Conservation (phyloP, 2,888 invertebrate species). For the Dusona sp. region DNA sequence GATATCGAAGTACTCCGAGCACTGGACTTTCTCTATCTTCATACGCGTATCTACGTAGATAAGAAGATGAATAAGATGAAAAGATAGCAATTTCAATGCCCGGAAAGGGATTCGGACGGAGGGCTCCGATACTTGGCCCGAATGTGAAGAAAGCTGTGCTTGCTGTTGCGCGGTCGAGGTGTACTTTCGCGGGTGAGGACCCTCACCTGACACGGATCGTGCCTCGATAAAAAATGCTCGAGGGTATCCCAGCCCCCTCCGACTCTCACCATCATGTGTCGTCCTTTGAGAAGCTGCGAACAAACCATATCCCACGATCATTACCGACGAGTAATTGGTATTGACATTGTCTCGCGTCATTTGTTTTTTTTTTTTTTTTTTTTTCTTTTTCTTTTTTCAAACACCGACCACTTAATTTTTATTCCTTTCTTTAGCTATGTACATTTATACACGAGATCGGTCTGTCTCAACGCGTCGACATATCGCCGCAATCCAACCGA, state of each 20-base stretch:
- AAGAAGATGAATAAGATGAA: neutral
- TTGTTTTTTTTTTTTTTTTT: neutral
- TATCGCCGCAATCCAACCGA: neutral
- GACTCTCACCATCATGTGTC: conserved; percentile 98
- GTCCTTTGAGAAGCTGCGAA: conserved; percentile 92
- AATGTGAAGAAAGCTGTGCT: conserved; percentile 88
- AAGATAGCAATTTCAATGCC: conserved; percentile 74
- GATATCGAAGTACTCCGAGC: conserved; percentile 70
- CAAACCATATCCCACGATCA: conserved; percentile 7
- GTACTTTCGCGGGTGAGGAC: conserved; percentile 84
- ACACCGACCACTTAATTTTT: neutral
- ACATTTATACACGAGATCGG: neutral
- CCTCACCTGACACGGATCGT: conserved; percentile 93
- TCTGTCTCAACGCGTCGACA: neutral
- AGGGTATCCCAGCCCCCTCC: conserved; percentile 98
- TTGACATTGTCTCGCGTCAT: neutral
- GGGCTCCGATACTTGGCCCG: conserved; percentile 91
- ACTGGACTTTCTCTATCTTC: conserved; percentile 70
- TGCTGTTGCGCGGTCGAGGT: conserved; percentile 81
- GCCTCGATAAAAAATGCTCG: conserved; percentile 95
- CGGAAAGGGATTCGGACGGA: conserved; percentile 87
- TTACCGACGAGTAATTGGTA: conserved; percentile 1
- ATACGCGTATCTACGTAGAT: neutral
- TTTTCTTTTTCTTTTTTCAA: neutral
- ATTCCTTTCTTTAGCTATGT: neutral